Evolutionary conservation across 2,113 vertebrate genomes (phyloP), one percentile per base, ranked within the genome.

Genomic region (Eclectus roratus): DNA sequence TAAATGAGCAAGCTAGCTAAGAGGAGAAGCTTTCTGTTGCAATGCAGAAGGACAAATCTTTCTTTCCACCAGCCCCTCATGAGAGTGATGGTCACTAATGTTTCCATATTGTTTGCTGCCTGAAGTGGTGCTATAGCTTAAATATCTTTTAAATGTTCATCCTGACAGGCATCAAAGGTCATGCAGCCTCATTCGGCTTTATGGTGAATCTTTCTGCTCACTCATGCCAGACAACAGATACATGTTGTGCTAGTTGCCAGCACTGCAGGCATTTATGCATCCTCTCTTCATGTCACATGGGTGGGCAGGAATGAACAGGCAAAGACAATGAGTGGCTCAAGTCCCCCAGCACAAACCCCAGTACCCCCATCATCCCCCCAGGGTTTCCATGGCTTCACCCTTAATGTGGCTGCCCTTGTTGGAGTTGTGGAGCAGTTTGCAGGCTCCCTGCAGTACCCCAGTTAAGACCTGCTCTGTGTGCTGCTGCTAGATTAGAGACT

Each of bases 1-100:
- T 47, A 97, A 94, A 93, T 58, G 91, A 92, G 61, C 56, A 90
- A 78, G 88, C 52, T 91, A 85, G 77, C 87, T 70, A 84, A 91
- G 70, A 74, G 80, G 41, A 21, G 86, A 63, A 85, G 55, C 24
- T 64, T 93, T 95, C 58, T 47, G 50, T 46, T 69, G 72, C 56
- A 85, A 78, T 31, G 27, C 35, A 78, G 85, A 50, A 39, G 83
- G 76, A 90, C 76, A 71, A 92, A 56, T 18, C 69, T 49, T 52
- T 41, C 65, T 76, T 85, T 79, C 69, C 10, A 1, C 64, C 88
- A 50, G n/a, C 50, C 43, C 52, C n/a, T 23, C 2, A 0, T 17
- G 50, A 84, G 85, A 85, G 50, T 18, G 52, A 69, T 72, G 84
- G 80, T 74, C 89, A 69, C 58, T 86, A 47, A 79, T 65, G 43